Conservation (phyloP, 2,797 vertebrate genomes). For the Allobates femoralis region DNA sequence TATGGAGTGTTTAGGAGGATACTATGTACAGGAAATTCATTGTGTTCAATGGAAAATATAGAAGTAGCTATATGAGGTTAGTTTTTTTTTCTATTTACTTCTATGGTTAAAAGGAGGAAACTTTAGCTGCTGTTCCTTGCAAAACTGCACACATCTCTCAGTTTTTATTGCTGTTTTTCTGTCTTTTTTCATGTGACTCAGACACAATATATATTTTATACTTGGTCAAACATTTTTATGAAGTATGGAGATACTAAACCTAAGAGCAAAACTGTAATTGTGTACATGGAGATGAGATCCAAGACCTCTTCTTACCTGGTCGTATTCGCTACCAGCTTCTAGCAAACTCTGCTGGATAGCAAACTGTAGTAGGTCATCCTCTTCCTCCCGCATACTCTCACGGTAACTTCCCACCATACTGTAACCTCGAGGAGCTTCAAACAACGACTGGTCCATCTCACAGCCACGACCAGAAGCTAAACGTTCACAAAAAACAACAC, state of each 20-base stretch:
- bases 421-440: constrained; percentile 91
- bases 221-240: neutral
- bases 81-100: neutral
- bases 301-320: constrained; percentile 82
- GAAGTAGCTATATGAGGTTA: too few relatives aligned
- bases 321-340: constrained; percentile 92
- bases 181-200: neutral
- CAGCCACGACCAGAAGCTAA: constrained; percentile 88
- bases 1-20: neutral
- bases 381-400: constrained; percentile 88
- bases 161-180: neutral
- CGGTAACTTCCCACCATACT: constrained; percentile 90
- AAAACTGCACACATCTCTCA: neutral
- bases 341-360: constrained; percentile 98
- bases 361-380: constrained; percentile 92
- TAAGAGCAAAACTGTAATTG: neutral
- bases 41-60: neutral
- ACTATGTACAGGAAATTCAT: neutral
- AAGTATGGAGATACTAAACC: neutral
- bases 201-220: neutral
- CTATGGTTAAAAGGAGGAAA: neutral
- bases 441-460: constrained; percentile 89
- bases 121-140: neutral
- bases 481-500: constrained; percentile 7
- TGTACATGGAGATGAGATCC: neutral